These are phyloP conservation scores for Troides helena DNA, from an alignment of 2,888 invertebrate genomes.

Conservation along the genomic window DNA sequence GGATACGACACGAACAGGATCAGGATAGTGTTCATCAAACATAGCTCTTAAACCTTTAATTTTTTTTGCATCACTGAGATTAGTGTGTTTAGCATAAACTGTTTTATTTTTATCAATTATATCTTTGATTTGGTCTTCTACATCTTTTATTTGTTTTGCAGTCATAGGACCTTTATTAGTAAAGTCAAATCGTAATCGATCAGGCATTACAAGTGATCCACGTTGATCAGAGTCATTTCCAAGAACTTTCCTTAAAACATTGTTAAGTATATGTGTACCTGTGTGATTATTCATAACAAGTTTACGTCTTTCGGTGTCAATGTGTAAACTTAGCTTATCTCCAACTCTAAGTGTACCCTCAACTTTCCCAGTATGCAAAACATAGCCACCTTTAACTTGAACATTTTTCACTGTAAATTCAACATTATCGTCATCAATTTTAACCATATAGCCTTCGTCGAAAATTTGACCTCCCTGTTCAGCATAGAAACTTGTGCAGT, in stretches of 20 bases:
- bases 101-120: conserved; percentile 87
- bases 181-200: conserved; percentile 98
- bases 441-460: conserved; percentile 95
- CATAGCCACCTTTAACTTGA: conserved; percentile 97
- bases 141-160: conserved; percentile 90
- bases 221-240: conserved; percentile 96
- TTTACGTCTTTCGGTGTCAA: conserved; percentile 92
- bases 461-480: conserved; percentile 99
- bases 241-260: conserved; percentile 93
- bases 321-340: conserved; percentile 88
- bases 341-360: conserved; percentile 92
- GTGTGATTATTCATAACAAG: conserved; percentile 99
- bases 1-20: conserved; percentile 95
- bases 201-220: conserved; percentile 98
- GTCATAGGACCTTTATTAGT: conserved; percentile 96
- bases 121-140: conserved; percentile 89
- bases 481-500: conserved; percentile 97
- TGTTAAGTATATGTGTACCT: conserved; percentile 98
- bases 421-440: conserved; percentile 89
- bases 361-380: conserved; percentile 94
- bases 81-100: conserved; percentile 94
- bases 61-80: conserved; percentile 91
- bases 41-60: conserved; percentile 97
- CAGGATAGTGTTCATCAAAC: conserved; percentile 99
- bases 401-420: conserved; percentile 96